These are phyloP conservation scores for Thumatha senex DNA, from an alignment of 2,888 invertebrate genomes.

Conservation along the genomic window DNA sequence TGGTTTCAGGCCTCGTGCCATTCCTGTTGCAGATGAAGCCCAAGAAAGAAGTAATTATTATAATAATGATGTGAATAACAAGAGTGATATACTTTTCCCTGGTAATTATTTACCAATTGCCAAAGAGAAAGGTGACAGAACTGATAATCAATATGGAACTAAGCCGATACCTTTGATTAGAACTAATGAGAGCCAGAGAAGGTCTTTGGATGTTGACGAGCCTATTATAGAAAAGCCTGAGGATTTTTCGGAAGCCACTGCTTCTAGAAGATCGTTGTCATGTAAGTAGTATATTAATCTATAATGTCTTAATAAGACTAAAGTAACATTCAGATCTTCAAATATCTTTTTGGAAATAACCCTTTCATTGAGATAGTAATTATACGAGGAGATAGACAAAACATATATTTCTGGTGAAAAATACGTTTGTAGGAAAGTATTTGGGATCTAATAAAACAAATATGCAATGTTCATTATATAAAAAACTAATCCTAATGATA, in stretches of 20 bases:
- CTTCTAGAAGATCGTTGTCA: conserved; percentile 72
- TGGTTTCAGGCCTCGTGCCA: conserved; percentile 67
- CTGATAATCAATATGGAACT: conserved; percentile 51
- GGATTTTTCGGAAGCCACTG: conserved; percentile 53
- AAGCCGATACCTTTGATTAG: conserved; percentile 69
- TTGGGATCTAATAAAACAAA: too few relatives aligned
- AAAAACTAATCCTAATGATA: background rate
- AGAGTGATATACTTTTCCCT: conserved; percentile 71
- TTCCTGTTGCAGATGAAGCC: conserved; percentile 54
- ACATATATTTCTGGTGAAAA: too few relatives aligned
- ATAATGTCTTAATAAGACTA: background rate
- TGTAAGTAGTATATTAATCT: conserved; percentile 49
- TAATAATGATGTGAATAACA: conserved; percentile 53
- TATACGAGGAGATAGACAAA: too few relatives aligned
- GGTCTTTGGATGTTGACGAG: conserved; percentile 62
- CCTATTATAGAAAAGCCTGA: conserved; percentile 63
- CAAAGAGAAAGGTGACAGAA: conserved; percentile 69
- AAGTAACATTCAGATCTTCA: too few relatives aligned
- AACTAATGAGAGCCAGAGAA: conserved; percentile 57
- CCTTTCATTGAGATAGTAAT: too few relatives aligned
- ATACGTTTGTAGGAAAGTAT: too few relatives aligned
- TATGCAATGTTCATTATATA: too few relatives aligned
- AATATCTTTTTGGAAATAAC: too few relatives aligned
- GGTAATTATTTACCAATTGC: conserved; percentile 78
- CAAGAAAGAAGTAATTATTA: conserved; percentile 65